Evolutionary conservation across 2,888 invertebrate genomes (phyloP).

Genomic region (Nephrotoma appendiculata): DNA sequence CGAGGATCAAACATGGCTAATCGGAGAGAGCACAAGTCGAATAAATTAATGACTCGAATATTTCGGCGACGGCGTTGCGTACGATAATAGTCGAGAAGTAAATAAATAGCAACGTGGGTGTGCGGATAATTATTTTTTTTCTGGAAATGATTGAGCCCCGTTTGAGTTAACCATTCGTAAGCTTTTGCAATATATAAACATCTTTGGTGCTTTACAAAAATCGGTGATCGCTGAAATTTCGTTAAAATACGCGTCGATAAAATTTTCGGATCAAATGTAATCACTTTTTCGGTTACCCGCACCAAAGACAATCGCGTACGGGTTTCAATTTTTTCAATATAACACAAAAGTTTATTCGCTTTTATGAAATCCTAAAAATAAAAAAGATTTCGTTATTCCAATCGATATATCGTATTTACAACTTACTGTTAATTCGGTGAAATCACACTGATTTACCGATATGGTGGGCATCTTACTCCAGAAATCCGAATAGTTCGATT

Average conservation of each 20-base stretch:
- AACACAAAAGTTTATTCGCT: not conserved
- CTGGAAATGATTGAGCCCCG: not conserved
- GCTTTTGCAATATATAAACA: not conserved
- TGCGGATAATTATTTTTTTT: not conserved
- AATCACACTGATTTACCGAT: not conserved
- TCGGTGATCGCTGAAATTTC: not conserved
- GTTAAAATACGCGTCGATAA: not conserved
- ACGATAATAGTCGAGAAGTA: not conserved
- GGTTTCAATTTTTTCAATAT: not conserved
- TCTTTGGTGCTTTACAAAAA: not conserved
- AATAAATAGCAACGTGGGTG: not conserved
- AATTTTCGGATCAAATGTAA: not conserved
- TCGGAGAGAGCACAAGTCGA: not conserved
- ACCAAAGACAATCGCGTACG: not conserved
- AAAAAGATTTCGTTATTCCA: not conserved
- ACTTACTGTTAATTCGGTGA: no score
- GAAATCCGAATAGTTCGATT: not conserved
- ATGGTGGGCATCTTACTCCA: not conserved
- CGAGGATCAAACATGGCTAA: not conserved
- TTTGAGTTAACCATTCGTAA: not conserved
- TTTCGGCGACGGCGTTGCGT: not conserved
- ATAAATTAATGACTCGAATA: not conserved
- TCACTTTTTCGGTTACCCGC: not conserved
- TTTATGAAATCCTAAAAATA: not conserved
- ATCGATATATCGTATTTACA: not conserved